Percentiles rank a stretch among this genome's conserved stretches.
Conservation (phyloP, 2,113 vertebrate species). For the Epinephelus lanceolatus region DNA sequence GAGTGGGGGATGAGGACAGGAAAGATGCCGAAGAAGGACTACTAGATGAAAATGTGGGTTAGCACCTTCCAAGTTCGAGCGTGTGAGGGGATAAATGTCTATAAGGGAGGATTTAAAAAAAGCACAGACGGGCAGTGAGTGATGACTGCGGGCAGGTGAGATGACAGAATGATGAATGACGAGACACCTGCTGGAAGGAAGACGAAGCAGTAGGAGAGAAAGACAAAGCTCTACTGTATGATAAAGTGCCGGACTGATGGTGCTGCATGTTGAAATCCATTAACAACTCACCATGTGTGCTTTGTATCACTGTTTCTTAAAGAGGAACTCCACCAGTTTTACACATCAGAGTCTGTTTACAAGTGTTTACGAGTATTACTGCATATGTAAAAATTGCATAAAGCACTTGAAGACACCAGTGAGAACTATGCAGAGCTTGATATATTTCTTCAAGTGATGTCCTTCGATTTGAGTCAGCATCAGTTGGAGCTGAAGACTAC, state of each 20-base stretch:
- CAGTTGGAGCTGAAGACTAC: no score
- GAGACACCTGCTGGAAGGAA: background rate
- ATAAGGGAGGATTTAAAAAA: background rate
- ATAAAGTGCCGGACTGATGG: background rate
- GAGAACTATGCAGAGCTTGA: no score
- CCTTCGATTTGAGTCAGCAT: no score
- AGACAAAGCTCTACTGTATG: background rate
- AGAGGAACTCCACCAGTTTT: background rate
- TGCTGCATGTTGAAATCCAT: background rate
- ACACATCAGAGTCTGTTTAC: background rate
- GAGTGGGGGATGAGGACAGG: background rate
- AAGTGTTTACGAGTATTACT: no score
- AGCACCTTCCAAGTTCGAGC: background rate
- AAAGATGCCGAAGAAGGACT: background rate
- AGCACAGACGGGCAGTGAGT: background rate
- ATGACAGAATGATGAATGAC: constrained; percentile 22
- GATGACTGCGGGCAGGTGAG: constrained; percentile 16
- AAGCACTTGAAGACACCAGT: background rate
- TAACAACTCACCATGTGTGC: background rate
- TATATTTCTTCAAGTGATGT: no score
- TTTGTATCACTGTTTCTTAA: background rate
- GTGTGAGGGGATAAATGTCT: background rate
- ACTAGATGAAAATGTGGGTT: background rate
- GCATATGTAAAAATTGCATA: background rate
- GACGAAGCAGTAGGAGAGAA: background rate